Evolutionary conservation across 2,888 invertebrate genomes (phyloP), one percentile per base, ranked within the genome.

Genomic region (Sturmia bella): DNA sequence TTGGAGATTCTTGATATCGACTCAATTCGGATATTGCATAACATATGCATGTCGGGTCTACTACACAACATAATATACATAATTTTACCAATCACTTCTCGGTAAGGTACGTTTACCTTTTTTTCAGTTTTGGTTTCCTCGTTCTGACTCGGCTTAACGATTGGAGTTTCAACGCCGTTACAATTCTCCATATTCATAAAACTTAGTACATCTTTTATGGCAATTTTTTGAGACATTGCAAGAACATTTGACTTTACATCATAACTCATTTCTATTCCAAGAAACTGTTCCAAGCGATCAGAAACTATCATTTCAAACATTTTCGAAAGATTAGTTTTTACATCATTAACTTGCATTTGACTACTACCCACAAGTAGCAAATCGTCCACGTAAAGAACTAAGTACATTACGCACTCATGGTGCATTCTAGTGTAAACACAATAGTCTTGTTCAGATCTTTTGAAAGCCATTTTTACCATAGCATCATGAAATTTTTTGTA

Each of bases 1-100:
- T 61, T 43, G 73, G 69, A 54, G 77, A 17, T 50, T 81, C 73
- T 61, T 82, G 74, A 41, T 69, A 68, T 21, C 69, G 78, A 52
- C 78, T 81, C 2, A 81, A 56, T 15, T 78, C 63, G 13, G 77
- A 77, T 48, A 74, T 74, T 0, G 68, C 68, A 63, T 11, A 81
- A 61, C 73, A 77, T 11, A 81, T n/a, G n/a, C n/a, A n/a, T n/a
- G 41, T 76, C 72, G 13, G 74, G 69, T 56, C 70, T 24, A n/a
- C 68, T 69, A 17, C 61, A 45, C 11, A 77, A 5, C 77, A 81
- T 76, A 19, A 77, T 24, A 24, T 70, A 78, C 63, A 74, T 78
- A 0, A 74, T 56, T 17, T 50, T 73, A 4, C 77, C 77, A 52
- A 69, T 74, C 0, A 79, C 57, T 43, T 75, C 64, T 70, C 83